These are phyloP conservation scores for Thalassophryne amazonica DNA, from an alignment of 2,797 vertebrate genomes.

Conservation along the genomic window DNA sequence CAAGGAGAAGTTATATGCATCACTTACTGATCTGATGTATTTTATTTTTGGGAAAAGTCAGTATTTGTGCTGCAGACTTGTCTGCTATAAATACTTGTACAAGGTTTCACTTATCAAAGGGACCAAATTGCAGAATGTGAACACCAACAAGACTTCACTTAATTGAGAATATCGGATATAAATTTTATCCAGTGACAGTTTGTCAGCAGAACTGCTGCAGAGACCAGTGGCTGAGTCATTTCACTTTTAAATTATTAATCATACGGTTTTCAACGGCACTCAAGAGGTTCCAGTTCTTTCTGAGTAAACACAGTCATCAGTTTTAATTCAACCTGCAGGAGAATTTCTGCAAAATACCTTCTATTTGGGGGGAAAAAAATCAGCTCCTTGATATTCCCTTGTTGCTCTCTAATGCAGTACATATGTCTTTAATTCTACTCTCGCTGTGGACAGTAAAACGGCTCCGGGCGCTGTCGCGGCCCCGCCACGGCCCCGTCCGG, in stretches of 20 bases:
- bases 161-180: too few relatives aligned
- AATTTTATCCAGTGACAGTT: too few relatives aligned
- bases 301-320: conserved; percentile 58
- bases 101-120: too few relatives aligned
- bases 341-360: conserved; percentile 49
- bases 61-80: too few relatives aligned
- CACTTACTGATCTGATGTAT: too few relatives aligned
- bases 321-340: conserved; percentile 62
- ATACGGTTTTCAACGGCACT: conserved; percentile 51
- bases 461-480: too few relatives aligned
- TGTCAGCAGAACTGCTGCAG: conserved; percentile 16
- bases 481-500: conserved; percentile 26
- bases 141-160: too few relatives aligned
- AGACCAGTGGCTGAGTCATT: conserved; percentile 41
- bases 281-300: conserved; percentile 41
- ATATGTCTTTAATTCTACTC: not conserved
- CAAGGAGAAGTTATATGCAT: too few relatives aligned
- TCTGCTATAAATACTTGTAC: too few relatives aligned
- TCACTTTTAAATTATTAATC: conserved; percentile 59
- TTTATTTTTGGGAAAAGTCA: too few relatives aligned
- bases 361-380: conserved; percentile 20
- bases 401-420: conserved; percentile 1
- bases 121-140: too few relatives aligned
- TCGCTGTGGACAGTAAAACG: conserved; percentile 16
- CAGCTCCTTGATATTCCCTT: conserved; percentile 29